These are phyloP conservation scores for Coelopa pilipes DNA, from an alignment of 2,888 invertebrate species.

Conservation along the genomic window DNA sequence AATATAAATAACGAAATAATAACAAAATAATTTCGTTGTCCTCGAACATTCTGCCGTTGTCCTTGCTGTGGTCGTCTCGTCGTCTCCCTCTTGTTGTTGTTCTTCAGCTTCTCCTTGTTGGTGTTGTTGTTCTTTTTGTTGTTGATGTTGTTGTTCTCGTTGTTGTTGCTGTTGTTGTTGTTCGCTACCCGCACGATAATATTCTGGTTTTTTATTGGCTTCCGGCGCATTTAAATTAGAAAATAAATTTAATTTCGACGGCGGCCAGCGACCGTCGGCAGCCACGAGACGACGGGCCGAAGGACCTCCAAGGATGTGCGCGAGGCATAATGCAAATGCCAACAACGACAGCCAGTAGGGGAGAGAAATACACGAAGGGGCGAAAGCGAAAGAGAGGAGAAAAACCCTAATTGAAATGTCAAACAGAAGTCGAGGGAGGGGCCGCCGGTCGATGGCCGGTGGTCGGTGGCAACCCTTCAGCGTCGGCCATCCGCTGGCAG, in stretches of 20 bases:
- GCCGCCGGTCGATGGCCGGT: too few species aligned
- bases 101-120: too few species aligned
- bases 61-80: slow-evolving; percentile 9
- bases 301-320: too few species aligned
- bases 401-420: neutral
- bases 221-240: slow-evolving; percentile 40
- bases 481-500: neutral
- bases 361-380: neutral
- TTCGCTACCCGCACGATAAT: neutral
- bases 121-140: too few species aligned
- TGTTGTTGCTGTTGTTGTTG: neutral
- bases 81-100: neutral
- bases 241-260: slow-evolving; percentile 34
- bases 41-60: slow-evolving; percentile 14
- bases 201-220: slow-evolving; percentile 35
- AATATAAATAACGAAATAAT: slow-evolving; percentile 25
- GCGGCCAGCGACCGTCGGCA: neutral
- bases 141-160: too few species aligned
- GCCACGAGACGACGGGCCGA: too few species aligned
- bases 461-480: too few species aligned
- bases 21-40: neutral
- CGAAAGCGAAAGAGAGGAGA: too few species aligned
- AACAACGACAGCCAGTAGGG: neutral
- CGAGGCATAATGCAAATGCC: neutral
- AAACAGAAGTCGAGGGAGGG: neutral